Evolutionary conservation across 2,888 invertebrate genomes (phyloP), one percentile per base, ranked within the genome.

Genomic region (Campoplex capitator): DNA sequence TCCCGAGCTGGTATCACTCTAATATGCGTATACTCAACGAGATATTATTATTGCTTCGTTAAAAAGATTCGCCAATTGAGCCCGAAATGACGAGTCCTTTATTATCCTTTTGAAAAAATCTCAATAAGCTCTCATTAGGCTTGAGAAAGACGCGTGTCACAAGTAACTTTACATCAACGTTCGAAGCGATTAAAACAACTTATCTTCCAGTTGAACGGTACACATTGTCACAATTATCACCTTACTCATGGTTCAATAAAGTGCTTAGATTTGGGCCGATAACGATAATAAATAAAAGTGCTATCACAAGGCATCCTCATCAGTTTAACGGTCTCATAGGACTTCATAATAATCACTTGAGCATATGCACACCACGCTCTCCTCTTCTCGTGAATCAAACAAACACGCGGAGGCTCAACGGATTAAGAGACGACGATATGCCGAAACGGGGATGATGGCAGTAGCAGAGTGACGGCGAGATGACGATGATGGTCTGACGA

Each of bases 391-490:
- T 35, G 9, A 9, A 54, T 51, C 13, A 42, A 54, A 54, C 51
- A 65, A 54, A 54, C 51, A 65, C 73, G 73, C 74, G 81, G 51
- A 73, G 38, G 51, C 38, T 73, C 35, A 51, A 62, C 65, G 81
- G 16, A 48, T 81, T 74, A 54, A 23, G 45, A 48, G 67, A 75
- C 32, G 32, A 68, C 35, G 32, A 35, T 35, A 56, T 68, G 56
- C 68, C 58, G 68, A 58, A 82, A 68, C 75, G 45, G 54, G 56
- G 56, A 68, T 68, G 56, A 68, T 18, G 73, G 68, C 82, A 75
- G 67, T 32, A 75, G 58, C 75, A 35, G 56, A 75, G 82, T 82
- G n/a, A 82, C 75, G 45, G 75, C 67, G 75, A 68, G 75, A 82
- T 82, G 84, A 71, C 75, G 84, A 80, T 68, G 80, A 81, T 73